Conservation (phyloP, 1,140 invertebrate genomes). For the Halyomorpha halys region DNA sequence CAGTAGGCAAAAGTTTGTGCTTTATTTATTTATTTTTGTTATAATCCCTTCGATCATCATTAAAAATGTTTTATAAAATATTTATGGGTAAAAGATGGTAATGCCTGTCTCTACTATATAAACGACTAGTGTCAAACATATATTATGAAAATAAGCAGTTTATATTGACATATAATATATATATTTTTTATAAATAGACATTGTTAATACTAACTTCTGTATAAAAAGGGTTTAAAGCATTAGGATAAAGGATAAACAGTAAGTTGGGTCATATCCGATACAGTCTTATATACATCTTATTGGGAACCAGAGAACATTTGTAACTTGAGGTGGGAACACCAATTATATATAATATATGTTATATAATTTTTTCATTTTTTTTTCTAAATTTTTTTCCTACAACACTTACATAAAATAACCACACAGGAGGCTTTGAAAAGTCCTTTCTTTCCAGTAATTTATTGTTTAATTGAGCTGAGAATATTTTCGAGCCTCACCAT, state of each 20-base stretch:
- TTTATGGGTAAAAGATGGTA: neutral
- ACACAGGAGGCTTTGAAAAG: slow-evolving; percentile 1
- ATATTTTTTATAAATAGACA: slow-evolving; percentile 8
- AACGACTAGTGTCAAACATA: slow-evolving; percentile 2
- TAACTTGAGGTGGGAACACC: slow-evolving; percentile 13
- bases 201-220: slow-evolving; percentile 11
- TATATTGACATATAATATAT: slow-evolving; percentile 11
- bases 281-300: slow-evolving; percentile 20
- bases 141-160: slow-evolving; percentile 19
- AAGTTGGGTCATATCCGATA: slow-evolving; percentile 15
- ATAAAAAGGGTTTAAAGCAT: slow-evolving; percentile 16
- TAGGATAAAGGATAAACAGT: slow-evolving; percentile 11
- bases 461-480: slow-evolving; percentile 14
- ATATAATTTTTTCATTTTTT: too few species aligned
- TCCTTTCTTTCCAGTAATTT: slow-evolving; percentile 9
- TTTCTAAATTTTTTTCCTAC: slow-evolving; percentile 1
- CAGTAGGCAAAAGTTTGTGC: too few species aligned
- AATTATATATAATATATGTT: slow-evolving; percentile 2
- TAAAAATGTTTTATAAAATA: slow-evolving; percentile 1
- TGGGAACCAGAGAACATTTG: slow-evolving; percentile 18
- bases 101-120: neutral
- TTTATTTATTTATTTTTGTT: too few species aligned
- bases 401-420: slow-evolving; percentile 2
- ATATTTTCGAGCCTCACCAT: neutral
- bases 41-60: too few species aligned